Conservation (phyloP, 2,888 invertebrate species). For the Tenthredo distinguenda region DNA sequence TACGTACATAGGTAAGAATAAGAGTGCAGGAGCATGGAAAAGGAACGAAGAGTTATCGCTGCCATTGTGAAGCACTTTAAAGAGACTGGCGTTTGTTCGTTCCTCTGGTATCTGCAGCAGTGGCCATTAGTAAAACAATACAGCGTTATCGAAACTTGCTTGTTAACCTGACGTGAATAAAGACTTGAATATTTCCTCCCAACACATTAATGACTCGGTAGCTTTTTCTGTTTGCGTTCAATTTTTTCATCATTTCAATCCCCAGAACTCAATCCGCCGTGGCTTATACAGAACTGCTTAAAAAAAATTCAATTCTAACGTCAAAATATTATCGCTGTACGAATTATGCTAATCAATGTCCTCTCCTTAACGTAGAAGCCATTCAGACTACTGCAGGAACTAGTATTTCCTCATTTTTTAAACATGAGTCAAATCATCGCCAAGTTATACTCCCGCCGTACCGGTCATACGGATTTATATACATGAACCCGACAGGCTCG, state of each 20-base stretch:
- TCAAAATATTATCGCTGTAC: conserved; percentile 11
- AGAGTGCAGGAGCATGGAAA: conserved; percentile 47
- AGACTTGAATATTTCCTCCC: conserved; percentile 11
- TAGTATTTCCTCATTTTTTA: conserved; percentile 33
- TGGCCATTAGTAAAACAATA: conserved; percentile 52
- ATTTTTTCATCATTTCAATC: neutral
- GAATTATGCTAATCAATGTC: conserved; percentile 8
- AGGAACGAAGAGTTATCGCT: conserved; percentile 52
- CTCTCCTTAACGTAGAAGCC: neutral
- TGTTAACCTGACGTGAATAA: conserved; percentile 51
- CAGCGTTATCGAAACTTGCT: conserved; percentile 50
- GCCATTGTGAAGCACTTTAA: conserved; percentile 52
- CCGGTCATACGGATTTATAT: conserved; percentile 17
- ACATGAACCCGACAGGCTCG: neutral
- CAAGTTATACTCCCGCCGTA: conserved; percentile 20
- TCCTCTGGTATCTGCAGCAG: conserved; percentile 2
- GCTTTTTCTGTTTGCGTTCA: neutral
- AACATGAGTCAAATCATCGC: conserved; percentile 41
- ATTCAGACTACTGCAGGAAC: neutral
- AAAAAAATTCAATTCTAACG: neutral
- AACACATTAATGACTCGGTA: conserved; percentile 19
- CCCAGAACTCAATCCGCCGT: neutral
- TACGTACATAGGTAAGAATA: conserved; percentile 44
- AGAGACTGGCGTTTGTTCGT: conserved; percentile 51
- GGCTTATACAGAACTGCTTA: neutral